These are phyloP conservation scores for Anoplius nigerrimus DNA, from an alignment of 2,888 invertebrate genomes.

Conservation along the genomic window DNA sequence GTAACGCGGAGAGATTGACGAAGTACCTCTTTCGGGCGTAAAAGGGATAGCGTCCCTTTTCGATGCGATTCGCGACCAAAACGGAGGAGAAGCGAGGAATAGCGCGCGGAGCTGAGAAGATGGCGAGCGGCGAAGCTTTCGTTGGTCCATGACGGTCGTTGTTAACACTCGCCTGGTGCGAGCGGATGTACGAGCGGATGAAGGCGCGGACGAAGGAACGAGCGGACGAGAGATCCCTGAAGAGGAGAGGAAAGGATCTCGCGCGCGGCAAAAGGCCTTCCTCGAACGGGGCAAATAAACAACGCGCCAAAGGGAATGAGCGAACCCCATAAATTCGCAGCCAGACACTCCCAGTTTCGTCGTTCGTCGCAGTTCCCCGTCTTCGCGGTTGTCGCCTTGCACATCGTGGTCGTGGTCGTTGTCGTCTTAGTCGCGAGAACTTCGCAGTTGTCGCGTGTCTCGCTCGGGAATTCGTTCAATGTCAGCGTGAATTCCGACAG, in stretches of 20 bases:
- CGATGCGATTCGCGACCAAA: too few species aligned
- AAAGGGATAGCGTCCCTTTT: too few species aligned
- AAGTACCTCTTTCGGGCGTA: too few species aligned
- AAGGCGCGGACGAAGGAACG: background rate
- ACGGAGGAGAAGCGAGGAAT: too few species aligned
- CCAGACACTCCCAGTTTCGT: constrained; percentile 60
- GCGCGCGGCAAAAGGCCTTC: constrained; percentile 15
- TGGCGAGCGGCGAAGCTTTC: constrained; percentile 1
- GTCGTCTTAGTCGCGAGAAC: too few species aligned
- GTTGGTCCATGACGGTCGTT: background rate
- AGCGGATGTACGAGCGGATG: background rate
- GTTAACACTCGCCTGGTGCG: too few species aligned
- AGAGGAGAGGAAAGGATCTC: background rate
- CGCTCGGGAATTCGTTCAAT: constrained; percentile 62
- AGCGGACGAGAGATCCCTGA: background rate
- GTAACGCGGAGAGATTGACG: too few species aligned
- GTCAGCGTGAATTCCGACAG: constrained; percentile 57
- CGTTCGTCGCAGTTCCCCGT: too few species aligned
- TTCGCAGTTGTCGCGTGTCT: constrained; percentile 38
- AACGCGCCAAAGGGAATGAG: constrained; percentile 50
- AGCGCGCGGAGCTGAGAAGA: too few species aligned
- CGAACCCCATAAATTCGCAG: constrained; percentile 66
- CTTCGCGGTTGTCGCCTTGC: too few species aligned
- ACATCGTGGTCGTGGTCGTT: too few species aligned
- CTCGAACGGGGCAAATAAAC: constrained; percentile 52